phyloP scores from a whole-genome alignment of 2,888 invertebrate genomes.

The Acrocyrtus sp. region DNA sequence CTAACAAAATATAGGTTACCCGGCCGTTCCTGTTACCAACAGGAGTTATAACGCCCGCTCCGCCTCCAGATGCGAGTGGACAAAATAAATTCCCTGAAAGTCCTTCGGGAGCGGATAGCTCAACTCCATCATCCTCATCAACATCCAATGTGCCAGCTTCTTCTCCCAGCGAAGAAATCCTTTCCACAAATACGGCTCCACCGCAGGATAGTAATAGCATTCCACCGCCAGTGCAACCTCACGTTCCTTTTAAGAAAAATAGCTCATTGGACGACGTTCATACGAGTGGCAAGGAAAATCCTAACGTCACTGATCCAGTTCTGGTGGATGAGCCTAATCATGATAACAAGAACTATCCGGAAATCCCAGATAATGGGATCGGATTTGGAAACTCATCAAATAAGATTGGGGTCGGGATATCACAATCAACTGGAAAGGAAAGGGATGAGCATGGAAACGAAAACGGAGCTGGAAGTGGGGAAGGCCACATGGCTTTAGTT shows the following conservation, averaged over 20 bases:
- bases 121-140: constrained; percentile 64
- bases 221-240: constrained; percentile 32
- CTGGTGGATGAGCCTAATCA: constrained; percentile 18
- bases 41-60: constrained; percentile 57
- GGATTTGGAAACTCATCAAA: constrained; percentile 3
- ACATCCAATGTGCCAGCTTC: constrained; percentile 57
- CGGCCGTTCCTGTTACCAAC: constrained; percentile 48
- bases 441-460: not conserved
- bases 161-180: no score
- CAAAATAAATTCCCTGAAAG: constrained; percentile 29
- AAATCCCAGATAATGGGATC: constrained; percentile 47
- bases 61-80: constrained; percentile 44
- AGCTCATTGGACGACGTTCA: not conserved
- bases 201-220: constrained; percentile 36
- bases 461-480: constrained; percentile 23
- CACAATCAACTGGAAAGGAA: constrained; percentile 27
- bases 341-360: constrained; percentile 40
- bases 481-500: constrained; percentile 47
- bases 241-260: constrained; percentile 24
- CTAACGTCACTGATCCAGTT: constrained; percentile 11
- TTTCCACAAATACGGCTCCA: constrained; percentile 53
- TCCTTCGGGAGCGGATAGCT: constrained; percentile 54
- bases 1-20: constrained; percentile 31
- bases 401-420: not conserved
- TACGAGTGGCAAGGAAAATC: not conserved